Evolutionary conservation across 1,140 invertebrate genomes (phyloP).

Genomic region (Scaptomyza graminum): DNA sequence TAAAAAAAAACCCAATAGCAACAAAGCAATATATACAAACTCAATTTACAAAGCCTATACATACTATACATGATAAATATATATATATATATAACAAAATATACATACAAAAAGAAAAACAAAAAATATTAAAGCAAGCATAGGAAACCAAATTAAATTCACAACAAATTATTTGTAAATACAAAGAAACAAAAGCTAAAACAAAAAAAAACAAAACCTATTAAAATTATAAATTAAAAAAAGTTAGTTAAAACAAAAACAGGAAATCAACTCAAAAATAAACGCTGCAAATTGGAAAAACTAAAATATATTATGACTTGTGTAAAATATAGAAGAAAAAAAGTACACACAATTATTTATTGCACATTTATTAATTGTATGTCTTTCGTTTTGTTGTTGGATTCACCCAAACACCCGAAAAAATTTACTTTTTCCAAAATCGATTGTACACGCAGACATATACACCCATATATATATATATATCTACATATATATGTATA

Average conservation of each 20-base stretch:
- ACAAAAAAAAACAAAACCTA: slow-evolving; percentile 23
- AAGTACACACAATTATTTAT: slow-evolving; percentile 15
- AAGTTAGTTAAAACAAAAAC: slow-evolving; percentile 29
- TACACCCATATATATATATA: background rate
- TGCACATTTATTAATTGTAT: slow-evolving; percentile 27
- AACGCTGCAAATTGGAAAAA: slow-evolving; percentile 38
- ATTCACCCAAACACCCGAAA: slow-evolving; percentile 10
- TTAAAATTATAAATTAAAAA: slow-evolving; percentile 37
- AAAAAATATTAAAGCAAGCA: slow-evolving; percentile 20
- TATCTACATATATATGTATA: slow-evolving; percentile 7
- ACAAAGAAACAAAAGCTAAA: slow-evolving; percentile 3
- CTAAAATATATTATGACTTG: slow-evolving; percentile 27
- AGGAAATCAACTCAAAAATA: slow-evolving; percentile 28
- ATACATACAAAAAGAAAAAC: slow-evolving; percentile 9
- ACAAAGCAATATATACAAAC: slow-evolving; percentile 39
- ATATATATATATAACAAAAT: slow-evolving; percentile 12
- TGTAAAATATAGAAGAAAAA: slow-evolving; percentile 13
- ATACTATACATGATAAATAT: slow-evolving; percentile 15
- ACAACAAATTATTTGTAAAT: slow-evolving; percentile 20
- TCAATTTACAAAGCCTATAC: slow-evolving; percentile 23
- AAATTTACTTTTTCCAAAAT: slow-evolving; percentile 6
- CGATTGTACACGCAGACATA: background rate
- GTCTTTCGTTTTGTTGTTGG: slow-evolving; percentile 20
- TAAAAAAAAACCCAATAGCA: slow-evolving; percentile 33
- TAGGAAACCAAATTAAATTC: slow-evolving; percentile 45